Evolutionary conservation across 2,888 invertebrate genomes (phyloP), one percentile per base, ranked within the genome.

Genomic region (Sphecodes monilicornis): DNA sequence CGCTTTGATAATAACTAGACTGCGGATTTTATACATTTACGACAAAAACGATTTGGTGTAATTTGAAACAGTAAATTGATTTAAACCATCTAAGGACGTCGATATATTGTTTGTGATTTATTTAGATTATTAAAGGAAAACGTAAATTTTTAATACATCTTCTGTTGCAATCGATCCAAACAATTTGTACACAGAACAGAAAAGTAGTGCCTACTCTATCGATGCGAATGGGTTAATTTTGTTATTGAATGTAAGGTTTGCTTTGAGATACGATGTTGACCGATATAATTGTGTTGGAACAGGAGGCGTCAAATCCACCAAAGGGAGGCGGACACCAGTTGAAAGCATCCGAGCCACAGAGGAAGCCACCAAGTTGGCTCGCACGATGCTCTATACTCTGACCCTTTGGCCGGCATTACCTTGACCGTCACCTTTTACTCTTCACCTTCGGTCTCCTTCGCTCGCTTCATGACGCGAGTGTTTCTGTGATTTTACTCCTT

Each of bases 291-390:
- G 54, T 64, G 82, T 85, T 80, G 60, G 26, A 43, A 8, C 93
- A 98, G 98, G 98, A 98, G 96, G 98, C 98, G 93, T 98, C 97
- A 93, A 98, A 98, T 96, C 98, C 98, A 91, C 97, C 97, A 77
- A 97, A 98, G 95, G 97, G 97, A 87, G 97, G 98, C 90, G 96
- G 95, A 76, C 97, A 97, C 95, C 97, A 97, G 94, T 95, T 98
- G 93, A 97, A 97, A 95, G 96, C 97, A 88, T 96, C 96, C 93
- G 98, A 98, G 95, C 97, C 97, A 93, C 96, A 96, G 95, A 97
- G 97, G 95, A 98, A 98, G 96, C 97, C 97, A 87, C 96, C 97
- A 90, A 97, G 97, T 95, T 98, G 98, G 98, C 96, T 98, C 93
- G 97, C 98, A 78, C 97, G 98, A 95, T 98, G 98, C 96, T 96